Evolutionary conservation across 2,888 invertebrate species (phyloP).

Genomic region (Parnassius smintheus): DNA sequence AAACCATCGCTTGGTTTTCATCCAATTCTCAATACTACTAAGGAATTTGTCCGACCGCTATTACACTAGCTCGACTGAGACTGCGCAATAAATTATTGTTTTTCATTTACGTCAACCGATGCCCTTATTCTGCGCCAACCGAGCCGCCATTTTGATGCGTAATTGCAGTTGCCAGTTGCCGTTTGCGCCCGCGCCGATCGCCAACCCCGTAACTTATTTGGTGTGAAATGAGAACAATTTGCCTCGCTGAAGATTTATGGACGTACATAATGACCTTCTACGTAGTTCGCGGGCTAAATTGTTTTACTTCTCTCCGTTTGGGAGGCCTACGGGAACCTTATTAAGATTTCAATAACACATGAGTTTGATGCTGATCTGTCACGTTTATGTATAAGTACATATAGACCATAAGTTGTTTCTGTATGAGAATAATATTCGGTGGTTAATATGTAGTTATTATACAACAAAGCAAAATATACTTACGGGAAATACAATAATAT

Average conservation of each 20-base stretch:
- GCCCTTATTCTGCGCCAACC: conserved; percentile 37
- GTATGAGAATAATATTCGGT: too few relatives aligned
- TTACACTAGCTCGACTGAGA: conserved; percentile 35
- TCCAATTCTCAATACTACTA: conserved; percentile 37
- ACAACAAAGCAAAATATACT: too few relatives aligned
- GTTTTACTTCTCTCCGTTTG: conserved; percentile 34
- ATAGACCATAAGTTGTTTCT: too few relatives aligned
- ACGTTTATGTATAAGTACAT: too few relatives aligned
- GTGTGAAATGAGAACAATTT: conserved; percentile 75
- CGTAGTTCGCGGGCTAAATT: conserved; percentile 39
- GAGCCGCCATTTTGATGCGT: conserved; percentile 53
- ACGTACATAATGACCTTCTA: conserved; percentile 54
- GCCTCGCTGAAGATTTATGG: conserved; percentile 65
- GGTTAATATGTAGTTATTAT: too few relatives aligned
- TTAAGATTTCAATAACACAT: conserved; percentile 28
- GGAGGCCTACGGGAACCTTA: conserved; percentile 25
- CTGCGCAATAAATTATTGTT: conserved; percentile 45
- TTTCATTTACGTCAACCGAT: conserved; percentile 33
- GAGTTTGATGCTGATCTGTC: conserved; percentile 13
- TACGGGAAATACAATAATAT: too few relatives aligned
- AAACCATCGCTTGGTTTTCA: neutral
- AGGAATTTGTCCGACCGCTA: conserved; percentile 32
- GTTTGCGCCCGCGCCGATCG: conserved; percentile 37
- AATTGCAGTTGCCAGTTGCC: conserved; percentile 47
- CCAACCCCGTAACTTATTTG: conserved; percentile 66